phyloP scores from a whole-genome alignment of 2,113 vertebrate species.

The Suncus etruscus region DNA sequence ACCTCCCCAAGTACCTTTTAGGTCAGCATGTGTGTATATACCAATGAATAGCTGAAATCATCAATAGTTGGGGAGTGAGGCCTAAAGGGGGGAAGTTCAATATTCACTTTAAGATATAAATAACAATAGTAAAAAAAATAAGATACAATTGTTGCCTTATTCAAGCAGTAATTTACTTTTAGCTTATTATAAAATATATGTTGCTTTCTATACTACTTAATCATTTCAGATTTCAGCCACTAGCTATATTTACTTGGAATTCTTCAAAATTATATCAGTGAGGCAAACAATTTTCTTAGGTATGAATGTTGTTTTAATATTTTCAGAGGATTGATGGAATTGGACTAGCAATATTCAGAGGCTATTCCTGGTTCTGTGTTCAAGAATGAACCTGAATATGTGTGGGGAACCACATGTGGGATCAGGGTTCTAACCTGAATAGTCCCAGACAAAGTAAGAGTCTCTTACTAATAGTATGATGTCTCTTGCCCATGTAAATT shows the following conservation, averaged over 20 bases:
- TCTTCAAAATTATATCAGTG: slow-evolving; percentile 4
- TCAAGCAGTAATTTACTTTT: slow-evolving; percentile 50
- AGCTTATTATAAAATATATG: slow-evolving; percentile 8
- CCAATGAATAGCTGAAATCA: slow-evolving; percentile 56
- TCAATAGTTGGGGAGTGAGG: slow-evolving; percentile 24
- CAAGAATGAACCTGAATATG: too few species aligned
- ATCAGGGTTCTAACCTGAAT: too few species aligned
- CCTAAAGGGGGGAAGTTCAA: slow-evolving; percentile 66
- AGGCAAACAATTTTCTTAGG: neutral
- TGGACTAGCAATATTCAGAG: too few species aligned
- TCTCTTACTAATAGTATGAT: too few species aligned
- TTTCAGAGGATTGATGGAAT: neutral
- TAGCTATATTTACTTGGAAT: neutral
- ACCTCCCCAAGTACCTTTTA: slow-evolving; percentile 61
- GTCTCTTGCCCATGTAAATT: too few species aligned
- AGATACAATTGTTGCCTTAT: slow-evolving; percentile 49
- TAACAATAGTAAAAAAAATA: slow-evolving; percentile 50
- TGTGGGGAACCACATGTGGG: too few species aligned
- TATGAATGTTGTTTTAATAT: neutral
- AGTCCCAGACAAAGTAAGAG: too few species aligned
- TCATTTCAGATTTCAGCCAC: neutral
- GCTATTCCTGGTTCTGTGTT: too few species aligned
- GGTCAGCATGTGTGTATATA: neutral
- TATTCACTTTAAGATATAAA: slow-evolving; percentile 60
- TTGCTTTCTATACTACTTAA: neutral